Base-by-base conservation (phyloP, 2,797 vertebrate species). In the Epinephelus malabaricus region DNA sequence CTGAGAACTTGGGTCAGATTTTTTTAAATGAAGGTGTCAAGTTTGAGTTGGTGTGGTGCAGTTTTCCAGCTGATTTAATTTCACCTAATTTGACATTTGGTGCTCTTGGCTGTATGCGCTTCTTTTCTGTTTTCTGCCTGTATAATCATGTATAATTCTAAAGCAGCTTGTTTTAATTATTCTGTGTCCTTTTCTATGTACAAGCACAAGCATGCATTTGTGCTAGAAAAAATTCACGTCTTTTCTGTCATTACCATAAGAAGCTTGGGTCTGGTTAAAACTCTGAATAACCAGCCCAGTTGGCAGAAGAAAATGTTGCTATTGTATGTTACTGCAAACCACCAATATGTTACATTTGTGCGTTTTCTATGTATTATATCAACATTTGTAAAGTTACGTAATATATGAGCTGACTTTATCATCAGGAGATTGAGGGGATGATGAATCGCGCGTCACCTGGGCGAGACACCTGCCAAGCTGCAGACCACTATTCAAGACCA, bases 201-300 rank as follows among this genome's bases (percentile, higher is more conserved):
- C 34, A 74, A 73, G 72, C 61, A 60, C 19, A 0, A 69, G 73
- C 77, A 75, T 86, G 83, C 46, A 21, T 77, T 47, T 73, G 76
- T 80, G 54, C 50, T 73, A 65, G 45, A 40, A 27, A 13, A 8
- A 46, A 62, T 15, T 21, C 45, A 34, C 45, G 7, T 78, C 3
- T 60, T 61, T 63, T 38, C 46, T 69, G 12, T 53, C 11, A 13
- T 14, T 58, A 50, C 46, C 0, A 51, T 78, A 8, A 45, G 17
- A 66, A 11, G 9, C 17, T 67, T 13, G 18, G 19, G 40, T 38
- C 40, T 38, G 21, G 12, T 6, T 30, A 5, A 54, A 78, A 69
- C 34, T 13, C 15, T 47, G 43, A 38, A 34, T 23, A 43, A 12
- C 40, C 40, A 43, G 40, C 40, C 40, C 11, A 11, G 40, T 12